Evolutionary conservation across 2,888 invertebrate genomes (phyloP), one percentile per base, ranked within the genome.

Genomic region (Capitulum mitella): DNA sequence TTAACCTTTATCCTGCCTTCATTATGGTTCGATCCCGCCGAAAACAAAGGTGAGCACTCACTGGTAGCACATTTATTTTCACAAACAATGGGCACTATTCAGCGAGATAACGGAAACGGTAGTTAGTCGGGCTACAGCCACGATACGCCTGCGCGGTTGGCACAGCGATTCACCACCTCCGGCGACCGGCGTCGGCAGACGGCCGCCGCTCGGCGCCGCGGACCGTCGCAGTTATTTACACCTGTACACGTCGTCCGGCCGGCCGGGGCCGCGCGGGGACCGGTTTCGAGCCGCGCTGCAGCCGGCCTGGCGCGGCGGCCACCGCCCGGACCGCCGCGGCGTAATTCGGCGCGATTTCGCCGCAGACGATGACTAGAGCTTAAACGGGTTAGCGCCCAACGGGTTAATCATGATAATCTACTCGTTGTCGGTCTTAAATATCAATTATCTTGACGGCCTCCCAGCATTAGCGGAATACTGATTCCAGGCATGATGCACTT

Each of bases 81-180:
- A 70, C 70, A 70, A 70, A 70, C 70, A 70, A 70, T 70, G 70
- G 37, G 14, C 70, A 70, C 37, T 70, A 70, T 34, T n/a, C 70
- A 37, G 22, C 37, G 0, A 22, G 6, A 37, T 70, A 70, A 70
- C 37, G 61, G 29, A 54, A 61, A 61, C 61, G 61, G 29, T 61
- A 61, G 32, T 61, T 61, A 61, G 61, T 32, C 58, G 29, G 61
- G 61, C 26, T n/a, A 3, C 12, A 43, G 5, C 43, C 43, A 43
- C 43, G 43, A 5, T 5, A 12, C 43, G 43, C 43, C 43, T 43
- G 43, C 43, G 12, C 6, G 6, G 43, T 43, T 12, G 43, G 43
- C 43, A 43, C 43, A 8, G 43, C 43, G 43, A 43, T 43, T 43
- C 12, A 43, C 43, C n/a, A n/a, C n/a, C n/a, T n/a, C n/a, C n/a